Percentiles rank a stretch among this genome's conserved stretches.
These are phyloP conservation scores for Drosophila tani DNA, from an alignment of 1,140 invertebrate genomes.

Conservation along the genomic window DNA sequence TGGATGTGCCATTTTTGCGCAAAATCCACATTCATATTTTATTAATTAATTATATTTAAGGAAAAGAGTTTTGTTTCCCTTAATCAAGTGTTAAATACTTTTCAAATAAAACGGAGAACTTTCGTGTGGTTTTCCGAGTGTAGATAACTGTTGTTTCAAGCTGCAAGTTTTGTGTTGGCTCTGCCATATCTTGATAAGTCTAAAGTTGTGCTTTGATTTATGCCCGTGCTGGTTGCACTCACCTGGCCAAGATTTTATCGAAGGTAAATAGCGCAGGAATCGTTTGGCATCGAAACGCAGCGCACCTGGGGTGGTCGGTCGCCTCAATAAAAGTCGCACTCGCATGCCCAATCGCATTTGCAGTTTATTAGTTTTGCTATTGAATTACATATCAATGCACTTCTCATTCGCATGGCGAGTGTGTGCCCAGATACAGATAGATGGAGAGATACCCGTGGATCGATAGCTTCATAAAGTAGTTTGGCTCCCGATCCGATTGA, in stretches of 20 bases:
- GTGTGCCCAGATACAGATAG: slow-evolving; percentile 10
- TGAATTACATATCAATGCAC: slow-evolving; percentile 70
- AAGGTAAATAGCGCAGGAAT: slow-evolving; percentile 53
- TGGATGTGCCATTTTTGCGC: no score
- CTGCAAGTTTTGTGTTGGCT: slow-evolving; percentile 39
- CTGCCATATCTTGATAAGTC: slow-evolving; percentile 22
- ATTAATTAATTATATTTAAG: no score
- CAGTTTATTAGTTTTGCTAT: slow-evolving; percentile 81
- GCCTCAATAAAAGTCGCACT: slow-evolving; percentile 27
- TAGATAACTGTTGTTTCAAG: slow-evolving; percentile 55
- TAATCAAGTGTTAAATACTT: no score
- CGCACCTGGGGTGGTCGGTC: slow-evolving; percentile 54
- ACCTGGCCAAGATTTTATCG: slow-evolving; percentile 37
- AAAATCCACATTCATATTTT: no score
- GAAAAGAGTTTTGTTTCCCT: background rate
- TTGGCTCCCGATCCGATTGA: slow-evolving; percentile 31
- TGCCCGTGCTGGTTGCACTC: slow-evolving; percentile 55
- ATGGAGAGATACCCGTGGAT: slow-evolving; percentile 25
- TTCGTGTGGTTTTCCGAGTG: background rate
- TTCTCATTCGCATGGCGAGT: slow-evolving; percentile 19
- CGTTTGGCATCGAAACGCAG: slow-evolving; percentile 26
- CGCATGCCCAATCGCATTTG: slow-evolving; percentile 38
- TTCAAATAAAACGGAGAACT: no score
- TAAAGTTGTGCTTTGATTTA: slow-evolving; percentile 68
- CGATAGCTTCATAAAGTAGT: slow-evolving; percentile 47